Percentiles rank a stretch among this genome's conserved stretches.
Evolutionary conservation across 2,797 vertebrate genomes (phyloP).

Genomic region (Dromococcyx pavoninus): DNA sequence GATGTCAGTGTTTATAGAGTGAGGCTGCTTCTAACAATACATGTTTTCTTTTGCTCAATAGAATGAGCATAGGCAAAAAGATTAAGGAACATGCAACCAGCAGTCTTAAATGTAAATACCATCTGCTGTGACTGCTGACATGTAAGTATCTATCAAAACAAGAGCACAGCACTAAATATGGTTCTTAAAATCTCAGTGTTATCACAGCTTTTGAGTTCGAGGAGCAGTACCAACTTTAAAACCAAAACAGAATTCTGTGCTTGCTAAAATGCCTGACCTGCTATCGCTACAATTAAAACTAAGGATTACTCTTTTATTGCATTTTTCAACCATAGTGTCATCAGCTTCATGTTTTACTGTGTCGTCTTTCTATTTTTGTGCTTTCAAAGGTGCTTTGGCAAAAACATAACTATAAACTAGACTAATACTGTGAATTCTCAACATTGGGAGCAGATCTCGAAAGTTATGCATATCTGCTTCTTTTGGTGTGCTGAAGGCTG

Average conservation of each 20-base stretch:
- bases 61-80: constrained; percentile 12
- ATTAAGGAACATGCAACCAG: background rate
- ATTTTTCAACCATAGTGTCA: background rate
- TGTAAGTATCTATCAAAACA: background rate
- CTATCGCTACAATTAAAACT: background rate
- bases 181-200: constrained; percentile 11
- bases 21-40: background rate
- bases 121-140: constrained; percentile 35
- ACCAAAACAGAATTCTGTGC: background rate
- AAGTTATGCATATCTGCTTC: background rate
- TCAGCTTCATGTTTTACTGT: background rate
- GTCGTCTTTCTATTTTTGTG: background rate
- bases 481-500: background rate
- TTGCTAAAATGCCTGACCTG: background rate
- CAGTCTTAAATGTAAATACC: constrained; percentile 37
- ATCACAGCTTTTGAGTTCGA: background rate
- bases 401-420: background rate
- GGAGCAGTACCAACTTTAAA: background rate
- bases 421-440: background rate
- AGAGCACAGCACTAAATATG: background rate
- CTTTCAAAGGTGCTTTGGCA: background rate
- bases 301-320: background rate
- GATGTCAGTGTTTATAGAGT: background rate
- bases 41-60: background rate
- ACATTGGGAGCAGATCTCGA: background rate